A percentile compares a stretch with the other conserved stretches of the same genome.
Evolutionary conservation across 2,797 vertebrate species (phyloP).

Genomic region (Megaceryle alcyon): DNA sequence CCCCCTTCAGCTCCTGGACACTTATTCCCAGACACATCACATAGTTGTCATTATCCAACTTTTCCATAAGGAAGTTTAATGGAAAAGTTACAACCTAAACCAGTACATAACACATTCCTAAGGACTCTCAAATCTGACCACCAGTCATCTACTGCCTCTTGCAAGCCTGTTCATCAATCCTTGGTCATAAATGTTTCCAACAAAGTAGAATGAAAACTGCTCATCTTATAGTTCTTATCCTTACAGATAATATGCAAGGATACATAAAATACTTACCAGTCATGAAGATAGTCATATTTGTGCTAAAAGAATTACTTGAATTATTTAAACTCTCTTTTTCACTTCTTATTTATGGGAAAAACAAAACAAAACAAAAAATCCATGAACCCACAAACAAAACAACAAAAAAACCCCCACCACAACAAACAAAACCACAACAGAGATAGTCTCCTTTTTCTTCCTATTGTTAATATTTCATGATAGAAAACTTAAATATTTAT

Average conservation of each 20-base stretch:
- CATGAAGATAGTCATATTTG: not conserved
- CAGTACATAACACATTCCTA: not conserved
- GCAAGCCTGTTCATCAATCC: not conserved
- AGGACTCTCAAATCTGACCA: not conserved
- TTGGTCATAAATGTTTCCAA: not conserved
- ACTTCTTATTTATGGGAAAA: not conserved
- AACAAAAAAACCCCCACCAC: too few relatives aligned
- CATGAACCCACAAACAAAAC: too few relatives aligned
- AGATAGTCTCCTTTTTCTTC: not conserved
- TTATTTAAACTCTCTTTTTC: not conserved
- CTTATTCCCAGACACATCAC: not conserved
- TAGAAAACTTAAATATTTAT: slow-evolving; percentile 36
- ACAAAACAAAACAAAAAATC: not conserved
- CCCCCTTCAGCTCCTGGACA: not conserved
- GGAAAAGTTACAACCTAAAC: not conserved
- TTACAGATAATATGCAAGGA: not conserved
- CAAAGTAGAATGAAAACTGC: not conserved
- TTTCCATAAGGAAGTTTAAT: not conserved
- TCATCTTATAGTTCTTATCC: not conserved
- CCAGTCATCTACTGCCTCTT: not conserved
- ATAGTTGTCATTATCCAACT: not conserved
- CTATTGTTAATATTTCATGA: not conserved
- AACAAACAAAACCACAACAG: not conserved
- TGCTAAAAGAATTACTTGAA: not conserved
- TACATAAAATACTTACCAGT: fast-evolving